These are phyloP conservation scores for Carposina sasakii DNA, from an alignment of 1,140 invertebrate genomes.

Conservation along the genomic window DNA sequence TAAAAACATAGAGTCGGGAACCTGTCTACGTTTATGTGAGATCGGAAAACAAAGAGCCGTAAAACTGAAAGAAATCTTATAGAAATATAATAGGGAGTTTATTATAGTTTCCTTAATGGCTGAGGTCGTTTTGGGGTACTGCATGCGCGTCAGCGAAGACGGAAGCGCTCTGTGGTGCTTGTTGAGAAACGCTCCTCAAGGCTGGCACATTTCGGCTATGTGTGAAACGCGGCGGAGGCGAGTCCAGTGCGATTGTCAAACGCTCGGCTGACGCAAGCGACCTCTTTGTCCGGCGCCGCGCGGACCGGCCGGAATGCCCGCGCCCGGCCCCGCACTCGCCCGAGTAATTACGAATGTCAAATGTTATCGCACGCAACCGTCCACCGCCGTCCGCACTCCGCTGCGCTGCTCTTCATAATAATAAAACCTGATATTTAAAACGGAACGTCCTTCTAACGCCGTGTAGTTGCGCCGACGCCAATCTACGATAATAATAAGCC, in stretches of 20 bases:
- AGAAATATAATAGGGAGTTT: too few species aligned
- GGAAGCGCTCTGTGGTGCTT: slow-evolving; percentile 25
- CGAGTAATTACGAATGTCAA: slow-evolving; percentile 70
- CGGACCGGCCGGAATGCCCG: slow-evolving; percentile 46
- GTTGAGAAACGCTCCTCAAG: slow-evolving; percentile 47
- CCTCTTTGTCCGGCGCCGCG: slow-evolving; percentile 63
- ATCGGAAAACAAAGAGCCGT: too few species aligned
- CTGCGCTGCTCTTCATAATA: slow-evolving; percentile 71
- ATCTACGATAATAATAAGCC: slow-evolving; percentile 73
- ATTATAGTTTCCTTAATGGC: too few species aligned
- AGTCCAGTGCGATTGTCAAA: slow-evolving; percentile 27
- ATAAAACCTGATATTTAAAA: slow-evolving; percentile 74
- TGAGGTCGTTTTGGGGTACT: neutral
- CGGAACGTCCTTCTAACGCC: slow-evolving; percentile 73
- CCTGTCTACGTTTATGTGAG: too few species aligned
- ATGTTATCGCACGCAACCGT: slow-evolving; percentile 70
- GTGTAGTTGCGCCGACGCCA: slow-evolving; percentile 73
- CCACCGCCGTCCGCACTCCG: slow-evolving; percentile 64
- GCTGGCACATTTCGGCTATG: slow-evolving; percentile 46
- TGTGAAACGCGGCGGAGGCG: slow-evolving; percentile 32
- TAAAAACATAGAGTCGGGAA: too few species aligned
- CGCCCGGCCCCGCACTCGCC: slow-evolving; percentile 43
- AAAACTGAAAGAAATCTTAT: too few species aligned
- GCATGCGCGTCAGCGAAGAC: slow-evolving; percentile 10
- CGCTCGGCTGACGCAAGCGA: slow-evolving; percentile 59